Evolutionary conservation across 64 coral and sea anemone genomes (phyloP).

Genomic region (Exaiptasia diaphana): DNA sequence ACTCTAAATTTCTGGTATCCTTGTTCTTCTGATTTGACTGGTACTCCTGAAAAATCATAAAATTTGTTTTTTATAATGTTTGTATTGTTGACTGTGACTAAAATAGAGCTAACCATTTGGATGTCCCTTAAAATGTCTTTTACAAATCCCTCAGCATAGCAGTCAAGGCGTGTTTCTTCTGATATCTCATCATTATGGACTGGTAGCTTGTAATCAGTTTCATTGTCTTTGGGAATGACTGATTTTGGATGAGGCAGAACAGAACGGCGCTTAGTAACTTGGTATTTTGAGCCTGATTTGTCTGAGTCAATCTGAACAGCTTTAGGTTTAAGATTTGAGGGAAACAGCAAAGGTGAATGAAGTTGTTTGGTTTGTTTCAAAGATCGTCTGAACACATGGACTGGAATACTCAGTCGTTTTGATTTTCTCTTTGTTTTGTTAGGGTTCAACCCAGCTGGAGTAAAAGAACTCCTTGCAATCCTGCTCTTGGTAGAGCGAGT

Average conservation of each 20-base stretch:
- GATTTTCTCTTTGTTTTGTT: conserved; percentile 9
- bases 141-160: neutral
- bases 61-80: neutral
- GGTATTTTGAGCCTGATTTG: too few relatives aligned
- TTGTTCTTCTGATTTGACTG: neutral
- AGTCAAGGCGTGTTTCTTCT: neutral
- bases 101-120: too few relatives aligned
- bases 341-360: neutral
- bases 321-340: neutral
- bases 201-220: too few relatives aligned
- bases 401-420: conserved; percentile 55
- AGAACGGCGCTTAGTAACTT: too few relatives aligned
- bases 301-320: too few relatives aligned
- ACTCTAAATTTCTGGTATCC: neutral
- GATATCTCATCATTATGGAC: too few relatives aligned
- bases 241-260: neutral
- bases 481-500: neutral
- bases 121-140: neutral
- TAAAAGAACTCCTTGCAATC: neutral
- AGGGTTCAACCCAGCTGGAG: neutral
- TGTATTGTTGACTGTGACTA: too few relatives aligned
- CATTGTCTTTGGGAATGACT: neutral
- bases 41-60: neutral
- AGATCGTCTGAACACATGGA: conserved; percentile 21
- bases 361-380: conserved; percentile 23